A percentile compares a stretch with the other conserved stretches of the same genome.
phyloP scores from a whole-genome alignment of 2,113 vertebrate genomes.

The Tragelaphus scriptus region DNA sequence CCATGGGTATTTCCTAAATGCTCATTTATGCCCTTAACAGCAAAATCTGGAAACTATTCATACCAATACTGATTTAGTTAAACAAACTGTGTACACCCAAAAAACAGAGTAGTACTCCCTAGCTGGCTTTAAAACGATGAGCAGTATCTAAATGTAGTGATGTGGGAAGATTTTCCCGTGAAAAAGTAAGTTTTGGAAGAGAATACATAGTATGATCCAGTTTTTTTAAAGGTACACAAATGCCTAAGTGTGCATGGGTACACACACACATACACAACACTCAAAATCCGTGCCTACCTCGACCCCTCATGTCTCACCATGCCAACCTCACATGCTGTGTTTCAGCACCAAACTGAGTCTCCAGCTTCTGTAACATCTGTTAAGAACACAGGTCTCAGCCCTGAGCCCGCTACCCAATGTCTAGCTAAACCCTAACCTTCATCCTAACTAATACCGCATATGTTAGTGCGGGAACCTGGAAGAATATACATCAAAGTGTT shows the following conservation, averaged over 20 bases:
- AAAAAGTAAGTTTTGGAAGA: neutral
- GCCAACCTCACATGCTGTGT: neutral
- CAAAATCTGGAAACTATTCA: neutral
- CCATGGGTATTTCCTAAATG: neutral
- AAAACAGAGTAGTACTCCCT: neutral
- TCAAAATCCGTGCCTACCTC: neutral
- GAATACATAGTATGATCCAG: neutral
- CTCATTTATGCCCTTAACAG: neutral
- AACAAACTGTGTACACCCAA: neutral
- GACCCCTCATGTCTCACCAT: rapidly evolving
- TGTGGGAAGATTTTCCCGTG: neutral
- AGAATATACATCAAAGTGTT: neutral
- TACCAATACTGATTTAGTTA: neutral
- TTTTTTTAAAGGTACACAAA: neutral
- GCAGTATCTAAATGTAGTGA: neutral
- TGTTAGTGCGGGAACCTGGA: neutral
- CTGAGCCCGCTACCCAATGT: rapidly evolving
- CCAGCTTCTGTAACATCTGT: neutral
- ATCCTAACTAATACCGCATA: no score
- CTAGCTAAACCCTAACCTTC: neutral
- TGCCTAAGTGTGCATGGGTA: neutral
- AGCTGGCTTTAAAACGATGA: neutral
- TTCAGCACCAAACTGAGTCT: neutral
- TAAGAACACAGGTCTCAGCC: neutral
- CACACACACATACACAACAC: neutral